Evolutionary conservation across 1,140 invertebrate species (phyloP).

Genomic region (Sitobion miscanthi): DNA sequence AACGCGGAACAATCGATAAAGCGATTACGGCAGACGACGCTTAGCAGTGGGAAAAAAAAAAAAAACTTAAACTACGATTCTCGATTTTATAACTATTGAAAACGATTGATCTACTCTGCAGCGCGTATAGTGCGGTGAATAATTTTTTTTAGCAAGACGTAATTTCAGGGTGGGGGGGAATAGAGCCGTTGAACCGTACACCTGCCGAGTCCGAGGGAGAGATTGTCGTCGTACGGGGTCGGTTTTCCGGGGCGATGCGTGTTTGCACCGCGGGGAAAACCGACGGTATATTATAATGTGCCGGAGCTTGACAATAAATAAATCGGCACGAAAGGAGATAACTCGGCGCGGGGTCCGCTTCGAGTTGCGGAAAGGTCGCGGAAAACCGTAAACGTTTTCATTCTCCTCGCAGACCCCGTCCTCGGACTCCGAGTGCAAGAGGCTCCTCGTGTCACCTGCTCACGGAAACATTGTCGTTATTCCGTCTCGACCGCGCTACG

Average conservation of each 20-base stretch:
- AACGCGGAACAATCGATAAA: no score
- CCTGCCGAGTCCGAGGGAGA: neutral
- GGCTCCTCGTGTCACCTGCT: neutral
- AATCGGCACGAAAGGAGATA: slow-evolving; percentile 11
- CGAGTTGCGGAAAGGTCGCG: neutral
- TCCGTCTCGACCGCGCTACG: neutral
- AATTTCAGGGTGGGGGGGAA: no score
- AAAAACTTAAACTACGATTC: no score
- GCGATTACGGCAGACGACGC: no score
- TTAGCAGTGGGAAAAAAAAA: no score
- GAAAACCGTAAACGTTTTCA: slow-evolving; percentile 26
- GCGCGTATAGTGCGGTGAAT: no score
- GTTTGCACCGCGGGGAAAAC: neutral
- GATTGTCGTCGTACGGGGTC: neutral
- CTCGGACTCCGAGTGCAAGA: neutral
- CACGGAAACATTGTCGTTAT: neutral
- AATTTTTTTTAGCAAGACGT: no score
- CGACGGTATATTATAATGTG: neutral
- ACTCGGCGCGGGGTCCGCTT: neutral
- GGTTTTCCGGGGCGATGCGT: neutral
- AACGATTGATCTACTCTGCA: no score
- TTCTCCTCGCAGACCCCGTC: neutral
- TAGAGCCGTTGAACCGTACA: no score
- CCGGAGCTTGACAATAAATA: neutral
- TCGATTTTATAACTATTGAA: no score